phyloP scores from a whole-genome alignment of 1,140 invertebrate genomes.

The Eupeodes corollae region DNA sequence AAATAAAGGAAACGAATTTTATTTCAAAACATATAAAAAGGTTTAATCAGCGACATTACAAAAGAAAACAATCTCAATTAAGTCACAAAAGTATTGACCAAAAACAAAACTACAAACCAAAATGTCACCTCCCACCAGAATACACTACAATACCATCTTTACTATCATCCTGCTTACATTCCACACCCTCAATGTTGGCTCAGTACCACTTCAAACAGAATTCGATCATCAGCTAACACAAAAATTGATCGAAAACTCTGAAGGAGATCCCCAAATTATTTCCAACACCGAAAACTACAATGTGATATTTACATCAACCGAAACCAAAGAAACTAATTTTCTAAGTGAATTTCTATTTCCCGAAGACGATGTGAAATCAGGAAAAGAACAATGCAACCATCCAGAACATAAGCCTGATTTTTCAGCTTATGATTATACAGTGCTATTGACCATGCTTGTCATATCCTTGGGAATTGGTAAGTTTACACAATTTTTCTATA shows the following conservation, averaged over 20 bases:
- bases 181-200: no score
- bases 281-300: background rate
- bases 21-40: conserved; percentile 1
- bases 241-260: no score
- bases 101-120: conserved; percentile 1
- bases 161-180: no score
- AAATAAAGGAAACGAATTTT: background rate
- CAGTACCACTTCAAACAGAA: no score
- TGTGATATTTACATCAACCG: conserved; percentile 21
- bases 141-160: no score
- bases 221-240: no score
- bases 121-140: background rate
- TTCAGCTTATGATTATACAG: conserved; percentile 46
- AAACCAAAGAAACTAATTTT: conserved; percentile 9
- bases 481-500: background rate
- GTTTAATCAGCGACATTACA: no score
- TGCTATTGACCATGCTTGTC: conserved; percentile 51
- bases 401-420: conserved; percentile 27
- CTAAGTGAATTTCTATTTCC: background rate
- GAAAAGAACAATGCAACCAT: conserved; percentile 18
- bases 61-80: background rate
- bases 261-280: no score
- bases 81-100: background rate
- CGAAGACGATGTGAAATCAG: background rate
- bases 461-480: conserved; percentile 51